Percentiles rank a stretch among this genome's conserved stretches.
Conservation (phyloP, 2,797 vertebrate species). For the Sylvia borin region DNA sequence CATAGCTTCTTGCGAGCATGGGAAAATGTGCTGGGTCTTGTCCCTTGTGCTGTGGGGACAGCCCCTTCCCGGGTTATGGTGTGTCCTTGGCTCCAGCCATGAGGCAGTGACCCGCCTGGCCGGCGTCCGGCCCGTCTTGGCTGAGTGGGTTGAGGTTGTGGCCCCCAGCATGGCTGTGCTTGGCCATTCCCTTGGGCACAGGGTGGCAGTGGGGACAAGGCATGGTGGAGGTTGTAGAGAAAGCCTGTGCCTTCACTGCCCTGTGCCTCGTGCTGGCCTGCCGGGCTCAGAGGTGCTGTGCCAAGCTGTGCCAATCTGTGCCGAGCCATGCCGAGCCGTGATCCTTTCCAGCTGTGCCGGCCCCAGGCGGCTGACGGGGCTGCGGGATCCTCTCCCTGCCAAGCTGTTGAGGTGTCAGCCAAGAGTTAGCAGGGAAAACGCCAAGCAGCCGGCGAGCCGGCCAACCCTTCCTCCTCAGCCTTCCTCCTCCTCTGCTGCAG, state of each 20-base stretch:
- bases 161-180: accelerated
- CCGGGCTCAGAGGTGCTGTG: accelerated
- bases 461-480: constrained; percentile 27
- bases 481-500: not conserved
- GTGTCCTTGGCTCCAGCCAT: not conserved
- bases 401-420: constrained; percentile 65
- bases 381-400: constrained; percentile 55
- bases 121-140: accelerated
- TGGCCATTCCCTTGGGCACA: not conserved
- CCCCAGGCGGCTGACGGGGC: constrained; percentile 50
- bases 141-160: not conserved
- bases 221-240: accelerated
- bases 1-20: constrained; percentile 2
- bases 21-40: not conserved
- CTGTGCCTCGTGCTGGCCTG: not conserved
- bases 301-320: not conserved
- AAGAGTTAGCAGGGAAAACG: constrained; percentile 68
- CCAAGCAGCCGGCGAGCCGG: constrained; percentile 28
- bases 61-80: not conserved
- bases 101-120: not conserved
- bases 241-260: not conserved
- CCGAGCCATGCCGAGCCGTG: not conserved
- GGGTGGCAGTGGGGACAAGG: not conserved
- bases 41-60: not conserved
- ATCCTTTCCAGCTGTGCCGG: constrained; percentile 68